A percentile compares a stretch with the other conserved stretches of the same genome.
Evolutionary conservation across 2,888 invertebrate species (phyloP).

Genomic region (Apotomis betuletana): DNA sequence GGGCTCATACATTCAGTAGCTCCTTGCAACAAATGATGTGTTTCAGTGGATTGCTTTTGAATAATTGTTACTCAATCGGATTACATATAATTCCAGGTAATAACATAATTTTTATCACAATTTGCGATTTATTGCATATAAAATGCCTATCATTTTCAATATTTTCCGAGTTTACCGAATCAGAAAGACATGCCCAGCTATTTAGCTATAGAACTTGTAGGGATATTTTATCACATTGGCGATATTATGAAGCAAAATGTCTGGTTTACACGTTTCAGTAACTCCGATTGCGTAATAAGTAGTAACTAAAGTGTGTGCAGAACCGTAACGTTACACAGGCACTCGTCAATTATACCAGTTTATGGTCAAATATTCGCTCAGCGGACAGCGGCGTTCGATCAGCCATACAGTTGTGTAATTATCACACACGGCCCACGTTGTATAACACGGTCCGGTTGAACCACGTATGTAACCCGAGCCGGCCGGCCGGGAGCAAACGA

Average conservation of each 20-base stretch:
- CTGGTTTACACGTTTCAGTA: slow-evolving; percentile 2
- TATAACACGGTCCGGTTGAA: slow-evolving; percentile 40
- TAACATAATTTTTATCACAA: neutral
- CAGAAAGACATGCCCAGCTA: neutral
- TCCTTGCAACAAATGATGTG: slow-evolving; percentile 17
- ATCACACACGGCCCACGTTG: slow-evolving; percentile 37
- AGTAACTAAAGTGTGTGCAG: neutral
- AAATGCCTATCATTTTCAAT: neutral
- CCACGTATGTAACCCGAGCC: slow-evolving; percentile 34
- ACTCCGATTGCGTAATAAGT: neutral
- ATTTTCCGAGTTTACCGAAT: neutral
- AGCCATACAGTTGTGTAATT: slow-evolving; percentile 45
- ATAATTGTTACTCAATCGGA: slow-evolving; percentile 2
- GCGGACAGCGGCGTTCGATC: slow-evolving; percentile 44
- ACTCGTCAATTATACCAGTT: slow-evolving; percentile 24
- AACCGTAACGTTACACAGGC: slow-evolving; percentile 23
- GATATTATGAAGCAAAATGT: neutral
- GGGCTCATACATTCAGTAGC: slow-evolving; percentile 28
- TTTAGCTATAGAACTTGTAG: neutral
- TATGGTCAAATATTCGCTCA: slow-evolving; percentile 28
- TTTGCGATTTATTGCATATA: neutral
- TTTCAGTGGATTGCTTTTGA: slow-evolving; percentile 4
- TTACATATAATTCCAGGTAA: slow-evolving; percentile 17
- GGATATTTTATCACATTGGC: neutral
- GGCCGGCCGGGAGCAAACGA: slow-evolving; percentile 27